Percentiles rank a stretch among this genome's conserved stretches.
Evolutionary conservation across 2,888 invertebrate genomes (phyloP).

Genomic region (Drosophila pseudotakahashii): DNA sequence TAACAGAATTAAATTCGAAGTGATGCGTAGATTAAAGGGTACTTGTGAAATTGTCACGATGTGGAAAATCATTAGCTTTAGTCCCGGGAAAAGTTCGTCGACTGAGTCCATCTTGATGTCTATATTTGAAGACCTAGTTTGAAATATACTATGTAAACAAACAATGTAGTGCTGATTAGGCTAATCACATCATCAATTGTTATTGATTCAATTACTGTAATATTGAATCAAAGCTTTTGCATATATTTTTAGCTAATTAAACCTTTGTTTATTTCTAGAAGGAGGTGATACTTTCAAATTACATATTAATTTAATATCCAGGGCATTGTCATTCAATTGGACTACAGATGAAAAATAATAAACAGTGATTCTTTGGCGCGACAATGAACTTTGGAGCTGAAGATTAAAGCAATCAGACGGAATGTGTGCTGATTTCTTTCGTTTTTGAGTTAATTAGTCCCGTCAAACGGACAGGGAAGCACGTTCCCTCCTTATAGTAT

Average conservation of each 20-base stretch:
- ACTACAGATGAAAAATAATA: slow-evolving; percentile 9
- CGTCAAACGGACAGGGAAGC: slow-evolving; percentile 25
- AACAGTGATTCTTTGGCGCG: slow-evolving; percentile 47
- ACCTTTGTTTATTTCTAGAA: slow-evolving; percentile 1
- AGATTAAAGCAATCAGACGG: slow-evolving; percentile 41
- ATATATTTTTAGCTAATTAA: slow-evolving; percentile 4
- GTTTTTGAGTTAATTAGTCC: slow-evolving; percentile 38
- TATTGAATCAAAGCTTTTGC: neutral
- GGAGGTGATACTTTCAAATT: too few species aligned
- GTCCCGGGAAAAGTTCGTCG: neutral
- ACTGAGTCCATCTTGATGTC: slow-evolving; percentile 10
- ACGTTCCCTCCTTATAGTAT: slow-evolving; percentile 27
- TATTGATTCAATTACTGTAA: slow-evolving; percentile 16
- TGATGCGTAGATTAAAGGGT: neutral
- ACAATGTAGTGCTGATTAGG: slow-evolving; percentile 43
- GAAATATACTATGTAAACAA: slow-evolving; percentile 36
- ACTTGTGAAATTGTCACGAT: neutral
- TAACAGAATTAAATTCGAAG: neutral
- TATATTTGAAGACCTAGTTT: slow-evolving; percentile 50
- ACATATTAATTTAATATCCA: slow-evolving; percentile 8
- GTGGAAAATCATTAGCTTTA: neutral
- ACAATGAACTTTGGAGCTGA: slow-evolving; percentile 62
- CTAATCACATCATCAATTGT: slow-evolving; percentile 38
- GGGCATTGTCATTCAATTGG: slow-evolving; percentile 27
- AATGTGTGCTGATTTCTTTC: slow-evolving; percentile 10